Conservation (phyloP, 2,888 invertebrate species). For the Altica lythri region DNA sequence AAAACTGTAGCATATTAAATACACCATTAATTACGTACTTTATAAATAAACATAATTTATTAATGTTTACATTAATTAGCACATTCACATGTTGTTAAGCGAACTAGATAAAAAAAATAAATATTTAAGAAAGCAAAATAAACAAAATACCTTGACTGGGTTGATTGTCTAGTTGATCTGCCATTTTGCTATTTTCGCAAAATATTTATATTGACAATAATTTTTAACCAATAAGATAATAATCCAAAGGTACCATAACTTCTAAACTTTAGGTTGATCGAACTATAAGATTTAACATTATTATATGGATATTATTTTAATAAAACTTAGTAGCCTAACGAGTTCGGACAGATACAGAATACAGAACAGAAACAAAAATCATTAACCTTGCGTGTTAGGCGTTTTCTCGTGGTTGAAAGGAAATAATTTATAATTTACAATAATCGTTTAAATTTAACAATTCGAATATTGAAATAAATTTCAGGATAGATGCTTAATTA, state of each 20-base stretch:
- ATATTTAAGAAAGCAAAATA: slow-evolving; percentile 22
- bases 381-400: slow-evolving; percentile 21
- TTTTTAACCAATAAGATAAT: slow-evolving; percentile 19
- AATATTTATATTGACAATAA: slow-evolving; percentile 14
- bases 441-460: too few species aligned
- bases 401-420: slow-evolving; percentile 3
- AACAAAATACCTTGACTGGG: slow-evolving; percentile 56
- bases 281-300: slow-evolving; percentile 11
- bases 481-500: too few species aligned
- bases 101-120: slow-evolving; percentile 3
- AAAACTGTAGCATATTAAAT: background rate
- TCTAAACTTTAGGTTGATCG: slow-evolving; percentile 16
- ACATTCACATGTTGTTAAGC: background rate
- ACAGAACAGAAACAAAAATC: slow-evolving; percentile 26
- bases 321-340: slow-evolving; percentile 7
- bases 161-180: slow-evolving; percentile 74
- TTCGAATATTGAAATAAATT: too few species aligned
- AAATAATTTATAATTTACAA: too few species aligned
- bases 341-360: too few species aligned
- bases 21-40: background rate
- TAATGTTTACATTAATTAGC: too few species aligned
- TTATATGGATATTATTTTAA: slow-evolving; percentile 3
- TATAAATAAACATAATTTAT: background rate
- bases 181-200: slow-evolving; percentile 61
- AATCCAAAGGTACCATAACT: slow-evolving; percentile 17